phyloP scores from a whole-genome alignment of 2,888 invertebrate species.

The Oligia latruncula region DNA sequence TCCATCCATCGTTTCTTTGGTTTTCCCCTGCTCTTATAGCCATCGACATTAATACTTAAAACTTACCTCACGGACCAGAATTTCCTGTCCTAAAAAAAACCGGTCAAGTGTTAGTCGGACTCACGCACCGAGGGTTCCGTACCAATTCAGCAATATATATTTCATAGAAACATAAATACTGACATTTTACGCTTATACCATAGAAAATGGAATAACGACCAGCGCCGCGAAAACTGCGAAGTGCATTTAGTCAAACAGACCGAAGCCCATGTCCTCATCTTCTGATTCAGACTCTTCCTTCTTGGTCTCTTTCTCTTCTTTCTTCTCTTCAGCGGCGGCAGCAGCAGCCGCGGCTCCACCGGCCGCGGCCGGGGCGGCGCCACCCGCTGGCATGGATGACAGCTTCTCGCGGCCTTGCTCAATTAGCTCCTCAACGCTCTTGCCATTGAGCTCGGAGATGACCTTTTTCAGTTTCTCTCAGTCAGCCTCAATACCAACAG shows the following conservation, averaged over 20 bases:
- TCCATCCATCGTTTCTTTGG: no score
- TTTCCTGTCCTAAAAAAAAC: no score
- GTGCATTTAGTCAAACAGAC: constrained; percentile 95
- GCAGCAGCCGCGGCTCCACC: constrained; percentile 89
- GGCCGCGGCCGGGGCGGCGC: constrained; percentile 93
- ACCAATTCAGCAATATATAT: constrained; percentile 80
- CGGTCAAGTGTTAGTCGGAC: no score
- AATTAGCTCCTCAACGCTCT: constrained; percentile 97
- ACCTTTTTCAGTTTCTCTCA: constrained; percentile 96
- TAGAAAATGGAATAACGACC: constrained; percentile 85
- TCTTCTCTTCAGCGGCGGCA: constrained; percentile 92
- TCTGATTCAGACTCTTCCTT: constrained; percentile 98
- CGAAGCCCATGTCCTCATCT: constrained; percentile 99
- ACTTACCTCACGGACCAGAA: not conserved
- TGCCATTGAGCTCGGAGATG: constrained; percentile 96
- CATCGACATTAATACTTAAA: no score
- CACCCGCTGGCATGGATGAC: constrained; percentile 97
- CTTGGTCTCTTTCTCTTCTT: constrained; percentile 94
- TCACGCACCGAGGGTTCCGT: no score
- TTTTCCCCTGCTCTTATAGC: no score
- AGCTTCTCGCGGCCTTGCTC: constrained; percentile 97
- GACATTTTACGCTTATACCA: constrained; percentile 86
- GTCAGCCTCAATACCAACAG: constrained; percentile 98
- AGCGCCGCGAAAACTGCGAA: constrained; percentile 77
- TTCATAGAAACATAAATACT: constrained; percentile 89